These are phyloP conservation scores for Matsumurasca onukii DNA, from an alignment of 1,140 invertebrate genomes.

Conservation along the genomic window DNA sequence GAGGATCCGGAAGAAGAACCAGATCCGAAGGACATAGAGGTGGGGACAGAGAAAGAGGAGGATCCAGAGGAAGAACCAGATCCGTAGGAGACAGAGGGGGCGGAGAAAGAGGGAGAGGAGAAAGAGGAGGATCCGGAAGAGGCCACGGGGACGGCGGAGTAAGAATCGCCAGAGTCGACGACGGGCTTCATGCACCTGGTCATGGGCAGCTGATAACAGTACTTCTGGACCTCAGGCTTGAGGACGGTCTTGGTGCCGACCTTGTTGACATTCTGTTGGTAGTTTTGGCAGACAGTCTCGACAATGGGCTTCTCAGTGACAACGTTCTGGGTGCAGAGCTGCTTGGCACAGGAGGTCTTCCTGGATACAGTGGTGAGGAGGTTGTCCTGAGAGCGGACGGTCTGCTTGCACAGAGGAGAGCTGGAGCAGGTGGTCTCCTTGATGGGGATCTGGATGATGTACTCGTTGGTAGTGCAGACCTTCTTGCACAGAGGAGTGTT, in stretches of 20 bases:
- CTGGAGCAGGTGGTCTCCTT: slow-evolving; percentile 3
- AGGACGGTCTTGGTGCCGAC: slow-evolving; percentile 1
- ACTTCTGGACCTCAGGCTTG: slow-evolving; percentile 7
- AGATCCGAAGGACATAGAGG: background rate
- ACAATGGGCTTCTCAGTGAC: background rate
- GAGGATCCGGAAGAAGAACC: background rate
- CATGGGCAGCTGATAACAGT: slow-evolving; percentile 3
- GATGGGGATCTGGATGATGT: slow-evolving; percentile 18
- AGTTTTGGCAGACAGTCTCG: slow-evolving; percentile 3
- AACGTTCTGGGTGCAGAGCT: background rate
- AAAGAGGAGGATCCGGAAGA: background rate
- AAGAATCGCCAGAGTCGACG: background rate
- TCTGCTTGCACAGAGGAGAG: slow-evolving; percentile 20
- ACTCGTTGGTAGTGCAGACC: slow-evolving; percentile 14
- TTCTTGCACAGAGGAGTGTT: slow-evolving; percentile 1
- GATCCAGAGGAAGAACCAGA: background rate
- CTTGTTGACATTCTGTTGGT: background rate
- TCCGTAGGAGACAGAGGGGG: background rate
- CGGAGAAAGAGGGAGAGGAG: background rate
- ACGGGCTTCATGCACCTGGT: slow-evolving; percentile 14
- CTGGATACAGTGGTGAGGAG: background rate
- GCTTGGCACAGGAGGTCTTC: slow-evolving; percentile 1
- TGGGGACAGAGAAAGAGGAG: too few species aligned
- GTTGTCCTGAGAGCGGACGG: background rate
- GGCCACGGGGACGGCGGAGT: background rate